Percentiles rank a stretch among this genome's conserved stretches.
Evolutionary conservation across 2,113 vertebrate genomes (phyloP).

Genomic region (Carollia perspicillata): DNA sequence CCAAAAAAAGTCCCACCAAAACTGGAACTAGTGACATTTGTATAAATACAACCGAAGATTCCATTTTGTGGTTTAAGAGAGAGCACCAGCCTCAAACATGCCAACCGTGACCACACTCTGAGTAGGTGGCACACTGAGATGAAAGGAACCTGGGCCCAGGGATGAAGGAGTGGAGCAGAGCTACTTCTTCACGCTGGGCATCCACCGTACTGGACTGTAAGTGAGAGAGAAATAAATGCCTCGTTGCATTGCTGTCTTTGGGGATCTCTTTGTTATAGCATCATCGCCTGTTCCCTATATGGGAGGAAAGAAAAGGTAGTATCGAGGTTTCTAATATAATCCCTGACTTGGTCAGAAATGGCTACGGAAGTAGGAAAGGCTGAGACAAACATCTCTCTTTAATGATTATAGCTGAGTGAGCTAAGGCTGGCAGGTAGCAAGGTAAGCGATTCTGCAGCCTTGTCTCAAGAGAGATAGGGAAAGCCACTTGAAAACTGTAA

Average conservation of each 20-base stretch:
- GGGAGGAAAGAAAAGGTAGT: neutral
- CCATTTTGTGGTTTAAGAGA: slow-evolving; percentile 97
- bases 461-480: neutral
- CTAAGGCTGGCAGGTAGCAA: neutral
- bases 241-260: neutral
- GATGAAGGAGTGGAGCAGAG: neutral
- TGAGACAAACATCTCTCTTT: neutral
- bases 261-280: neutral
- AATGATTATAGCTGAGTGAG: neutral
- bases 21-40: slow-evolving; percentile 99
- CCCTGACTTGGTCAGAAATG: neutral
- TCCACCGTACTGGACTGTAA: neutral
- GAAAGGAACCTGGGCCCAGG: neutral
- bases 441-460: neutral
- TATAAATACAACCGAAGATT: slow-evolving; percentile 98
- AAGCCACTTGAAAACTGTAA: neutral
- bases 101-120: neutral
- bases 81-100: neutral
- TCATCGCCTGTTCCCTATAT: neutral
- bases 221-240: neutral
- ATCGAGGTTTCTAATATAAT: neutral
- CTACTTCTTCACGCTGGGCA: neutral
- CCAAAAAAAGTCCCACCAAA: too few relatives aligned
- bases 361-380: neutral
- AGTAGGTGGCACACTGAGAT: neutral